These are phyloP conservation scores for Chironex yamaguchii DNA, from an alignment of 30 jellyfish, hydroid and myxozoan genomes.

Conservation along the genomic window DNA sequence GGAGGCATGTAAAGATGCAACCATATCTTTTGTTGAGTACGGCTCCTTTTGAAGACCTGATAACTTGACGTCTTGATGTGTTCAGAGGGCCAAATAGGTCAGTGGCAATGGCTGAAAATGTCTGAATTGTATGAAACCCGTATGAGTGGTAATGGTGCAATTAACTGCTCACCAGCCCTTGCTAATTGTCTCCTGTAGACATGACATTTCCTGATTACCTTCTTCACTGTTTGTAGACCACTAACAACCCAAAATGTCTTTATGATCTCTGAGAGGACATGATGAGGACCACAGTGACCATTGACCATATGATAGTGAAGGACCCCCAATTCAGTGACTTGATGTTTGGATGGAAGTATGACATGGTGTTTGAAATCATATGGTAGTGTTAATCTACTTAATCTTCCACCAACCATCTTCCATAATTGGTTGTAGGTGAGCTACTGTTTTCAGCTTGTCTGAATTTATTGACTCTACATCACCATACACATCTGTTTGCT, in stretches of 20 bases:
- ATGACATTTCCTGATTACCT: neutral
- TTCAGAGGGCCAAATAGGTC: constrained; percentile 49
- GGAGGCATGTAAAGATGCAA: too few relatives aligned
- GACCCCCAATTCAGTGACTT: constrained; percentile 26
- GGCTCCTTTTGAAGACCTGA: too few relatives aligned
- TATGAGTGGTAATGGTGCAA: constrained; percentile 23
- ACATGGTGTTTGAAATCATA: constrained; percentile 19
- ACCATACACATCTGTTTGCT: too few relatives aligned
- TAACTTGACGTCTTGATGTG: too few relatives aligned
- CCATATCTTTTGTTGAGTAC: too few relatives aligned
- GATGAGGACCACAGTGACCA: constrained; percentile 46
- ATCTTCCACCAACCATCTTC: too few relatives aligned
- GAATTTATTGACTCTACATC: too few relatives aligned
- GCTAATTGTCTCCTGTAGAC: constrained; percentile 3
- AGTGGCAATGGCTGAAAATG: constrained; percentile 18
- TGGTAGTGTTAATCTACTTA: too few relatives aligned
- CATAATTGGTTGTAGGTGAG: too few relatives aligned
- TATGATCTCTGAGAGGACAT: constrained; percentile 42
- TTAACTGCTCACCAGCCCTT: neutral
- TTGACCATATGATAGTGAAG: constrained; percentile 9
- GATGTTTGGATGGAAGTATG: constrained; percentile 37
- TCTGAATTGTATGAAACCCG: neutral
- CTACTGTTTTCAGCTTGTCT: too few relatives aligned
- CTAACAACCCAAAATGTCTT: constrained; percentile 6
- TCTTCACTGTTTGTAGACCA: neutral